Conservation (phyloP, 1,140 invertebrate genomes). For the Ceratoteleas bidentatus region DNA sequence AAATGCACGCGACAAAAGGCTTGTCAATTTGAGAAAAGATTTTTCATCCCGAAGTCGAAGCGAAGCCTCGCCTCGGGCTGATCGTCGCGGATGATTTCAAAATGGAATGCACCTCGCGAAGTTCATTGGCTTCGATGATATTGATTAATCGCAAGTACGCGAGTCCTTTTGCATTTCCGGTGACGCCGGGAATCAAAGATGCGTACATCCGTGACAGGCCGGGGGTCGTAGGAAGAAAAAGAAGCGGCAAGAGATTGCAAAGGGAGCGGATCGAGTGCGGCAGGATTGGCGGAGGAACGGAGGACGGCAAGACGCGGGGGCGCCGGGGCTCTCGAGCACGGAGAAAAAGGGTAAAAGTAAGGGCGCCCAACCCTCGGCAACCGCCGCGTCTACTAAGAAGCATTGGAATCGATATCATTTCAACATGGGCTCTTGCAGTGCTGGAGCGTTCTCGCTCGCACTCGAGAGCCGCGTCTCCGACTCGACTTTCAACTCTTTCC, state of each 20-base stretch:
- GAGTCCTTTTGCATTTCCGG: conserved; percentile 63
- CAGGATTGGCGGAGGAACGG: conserved; percentile 58
- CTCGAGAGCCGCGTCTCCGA: conserved; percentile 68
- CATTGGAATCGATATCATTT: conserved; percentile 82
- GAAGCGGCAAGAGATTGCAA: conserved; percentile 60
- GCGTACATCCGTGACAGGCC: conserved; percentile 50
- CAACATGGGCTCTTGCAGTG: conserved; percentile 76
- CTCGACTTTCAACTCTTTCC: conserved; percentile 80
- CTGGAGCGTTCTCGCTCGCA: conserved; percentile 69
- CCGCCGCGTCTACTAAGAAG: conserved; percentile 79
- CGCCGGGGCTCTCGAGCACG: conserved; percentile 53
- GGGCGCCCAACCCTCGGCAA: conserved; percentile 79
- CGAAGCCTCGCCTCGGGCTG: no score
- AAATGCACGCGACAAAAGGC: conserved; percentile 63
- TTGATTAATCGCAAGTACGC: conserved; percentile 59
- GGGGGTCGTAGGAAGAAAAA: conserved; percentile 43
- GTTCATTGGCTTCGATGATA: conserved; percentile 61
- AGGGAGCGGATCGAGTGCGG: conserved; percentile 64
- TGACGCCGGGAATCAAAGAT: conserved; percentile 60
- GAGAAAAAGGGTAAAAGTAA: conserved; percentile 80
- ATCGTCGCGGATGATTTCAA: conserved; percentile 28
- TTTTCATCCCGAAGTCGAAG: conserved; percentile 59
- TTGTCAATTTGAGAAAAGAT: conserved; percentile 66
- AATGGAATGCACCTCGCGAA: conserved; percentile 45
- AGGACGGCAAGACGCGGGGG: conserved; percentile 47